A percentile compares a stretch with the other conserved stretches of the same genome.
Evolutionary conservation across 2,888 invertebrate genomes (phyloP).

Genomic region (Plemyria rubiginata): DNA sequence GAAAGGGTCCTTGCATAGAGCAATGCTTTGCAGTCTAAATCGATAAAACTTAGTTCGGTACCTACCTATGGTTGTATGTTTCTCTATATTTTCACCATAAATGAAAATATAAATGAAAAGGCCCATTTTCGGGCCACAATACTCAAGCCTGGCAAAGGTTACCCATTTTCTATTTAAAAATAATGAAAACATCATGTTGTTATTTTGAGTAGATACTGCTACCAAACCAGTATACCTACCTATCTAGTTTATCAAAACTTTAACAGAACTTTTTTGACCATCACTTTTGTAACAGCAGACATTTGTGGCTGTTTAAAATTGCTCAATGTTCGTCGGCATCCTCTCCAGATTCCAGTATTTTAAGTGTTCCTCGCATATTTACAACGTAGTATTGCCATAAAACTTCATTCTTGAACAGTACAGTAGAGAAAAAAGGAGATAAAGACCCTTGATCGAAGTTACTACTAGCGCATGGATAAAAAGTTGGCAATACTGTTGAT

Average conservation of each 20-base stretch:
- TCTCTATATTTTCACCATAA: too few relatives aligned
- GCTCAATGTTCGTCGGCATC: not conserved
- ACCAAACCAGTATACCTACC: too few relatives aligned
- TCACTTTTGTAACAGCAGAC: too few relatives aligned
- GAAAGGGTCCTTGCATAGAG: not conserved
- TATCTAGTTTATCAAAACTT: too few relatives aligned
- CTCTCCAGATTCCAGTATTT: not conserved
- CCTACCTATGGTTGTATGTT: too few relatives aligned
- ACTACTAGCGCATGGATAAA: not conserved
- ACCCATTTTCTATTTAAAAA: too few relatives aligned
- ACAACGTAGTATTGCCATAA: slow-evolving; percentile 1
- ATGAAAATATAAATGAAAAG: too few relatives aligned
- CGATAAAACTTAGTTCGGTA: too few relatives aligned
- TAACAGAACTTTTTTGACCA: too few relatives aligned
- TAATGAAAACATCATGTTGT: not conserved
- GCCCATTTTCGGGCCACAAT: not conserved
- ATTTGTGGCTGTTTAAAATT: too few relatives aligned
- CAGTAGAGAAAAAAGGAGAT: too few relatives aligned
- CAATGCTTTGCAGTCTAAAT: not conserved
- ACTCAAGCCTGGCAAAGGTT: not conserved
- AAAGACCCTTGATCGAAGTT: not conserved
- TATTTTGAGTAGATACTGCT: not conserved
- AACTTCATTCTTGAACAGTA: not conserved
- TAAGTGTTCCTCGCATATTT: not conserved
- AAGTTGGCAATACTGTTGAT: slow-evolving; percentile 7